Base-by-base conservation (phyloP, 1,140 invertebrate species). In the Vollenhovia emeryi region DNA sequence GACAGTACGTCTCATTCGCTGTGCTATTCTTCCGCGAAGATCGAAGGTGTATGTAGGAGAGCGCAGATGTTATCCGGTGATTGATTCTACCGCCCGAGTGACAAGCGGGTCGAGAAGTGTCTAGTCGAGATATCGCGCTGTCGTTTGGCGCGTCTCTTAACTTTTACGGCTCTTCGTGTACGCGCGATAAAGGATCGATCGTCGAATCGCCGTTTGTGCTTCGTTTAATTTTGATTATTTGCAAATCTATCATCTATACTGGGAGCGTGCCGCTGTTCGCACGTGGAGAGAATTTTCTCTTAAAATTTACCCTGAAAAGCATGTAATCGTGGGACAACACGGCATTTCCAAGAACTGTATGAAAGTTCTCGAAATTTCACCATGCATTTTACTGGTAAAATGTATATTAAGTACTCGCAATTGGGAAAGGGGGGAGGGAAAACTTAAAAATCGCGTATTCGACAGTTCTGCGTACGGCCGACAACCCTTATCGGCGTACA, bases 21-120 rank as follows among this genome's bases (percentile, higher is more conserved):
- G 13, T 13, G 71, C 43, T 43, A 62, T 62, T 84, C 18, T 27
- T 40, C n/a, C 15, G 9, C 9, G 1, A 43, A 43, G 27, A 40
- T 6, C 21, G 11, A 21, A 43, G 50, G 6, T 43, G 18, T 36
- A 30, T 33, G 15, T 55, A n/a, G n/a, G 21, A 30, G 36, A 45
- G n/a, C 4, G 30, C 30, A 30, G 30, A 40, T 30, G 50, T 69
- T 52, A 55, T 40, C 40, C 66, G 24, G 11, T 59, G 78, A 82
- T 82, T 73, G 66, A 80, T 71, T 80, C 21, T 30, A 24, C 7
- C 27, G 64, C 21, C 57, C 18, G 50, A 71, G 55, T 71, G 18
- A 24, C 13, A 40, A 15, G 6, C 18, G 18, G 11, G 11, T 62
- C 60, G 62, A 24, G 21, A 43, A 78, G 21, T 15, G 11, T 78